Evolutionary conservation across 1,140 invertebrate species (phyloP).

Genomic region (Nebria ingens): DNA sequence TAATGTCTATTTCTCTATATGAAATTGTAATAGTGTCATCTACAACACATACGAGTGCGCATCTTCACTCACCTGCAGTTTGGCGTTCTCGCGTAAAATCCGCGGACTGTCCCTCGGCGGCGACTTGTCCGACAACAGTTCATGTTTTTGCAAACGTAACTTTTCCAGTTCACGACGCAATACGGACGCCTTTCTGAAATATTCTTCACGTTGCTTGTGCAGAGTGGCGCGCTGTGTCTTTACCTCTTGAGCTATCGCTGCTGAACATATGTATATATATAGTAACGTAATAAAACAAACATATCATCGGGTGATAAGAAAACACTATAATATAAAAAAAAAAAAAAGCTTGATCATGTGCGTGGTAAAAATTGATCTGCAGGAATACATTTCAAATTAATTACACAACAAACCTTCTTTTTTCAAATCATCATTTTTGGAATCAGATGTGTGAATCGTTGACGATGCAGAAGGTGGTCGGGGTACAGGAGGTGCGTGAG

Average conservation of each 20-base stretch:
- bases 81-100: conserved; percentile 65
- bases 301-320: background rate
- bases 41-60: too few species aligned
- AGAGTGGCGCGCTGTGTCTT: conserved; percentile 68
- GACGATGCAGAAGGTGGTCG: background rate
- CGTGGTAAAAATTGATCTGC: too few species aligned
- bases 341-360: too few species aligned
- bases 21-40: too few species aligned
- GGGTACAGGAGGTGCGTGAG: background rate
- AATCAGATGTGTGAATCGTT: background rate
- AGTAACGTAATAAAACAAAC: background rate
- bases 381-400: too few species aligned
- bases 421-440: background rate
- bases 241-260: conserved; percentile 67
- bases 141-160: conserved; percentile 60
- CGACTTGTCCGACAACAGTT: conserved; percentile 51
- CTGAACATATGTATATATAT: conserved; percentile 19
- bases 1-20: too few species aligned
- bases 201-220: conserved; percentile 65
- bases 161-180: conserved; percentile 65
- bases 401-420: conserved; percentile 12
- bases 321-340: too few species aligned
- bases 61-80: conserved; percentile 60
- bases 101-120: conserved; percentile 44
- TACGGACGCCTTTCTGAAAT: conserved; percentile 56